A percentile compares a stretch with the other conserved stretches of the same genome.
Conservation (phyloP, 2,797 vertebrate species). For the Brachyalestes nurse region DNA sequence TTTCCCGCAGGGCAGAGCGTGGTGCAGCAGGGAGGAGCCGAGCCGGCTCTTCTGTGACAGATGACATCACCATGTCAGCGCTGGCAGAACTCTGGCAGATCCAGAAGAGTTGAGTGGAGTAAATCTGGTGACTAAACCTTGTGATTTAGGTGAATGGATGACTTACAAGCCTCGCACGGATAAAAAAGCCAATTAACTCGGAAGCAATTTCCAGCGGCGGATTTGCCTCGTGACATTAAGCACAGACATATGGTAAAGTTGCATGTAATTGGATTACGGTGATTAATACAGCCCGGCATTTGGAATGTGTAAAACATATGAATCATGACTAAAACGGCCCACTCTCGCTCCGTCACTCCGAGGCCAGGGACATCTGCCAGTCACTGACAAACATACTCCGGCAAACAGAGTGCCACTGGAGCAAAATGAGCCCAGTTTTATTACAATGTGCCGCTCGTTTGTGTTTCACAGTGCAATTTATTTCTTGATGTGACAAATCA, state of each 20-base stretch:
- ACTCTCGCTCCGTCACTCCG: constrained; percentile 3
- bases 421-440: background rate
- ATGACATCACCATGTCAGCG: constrained; percentile 31
- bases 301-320: constrained; percentile 68
- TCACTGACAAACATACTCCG: constrained; percentile 7
- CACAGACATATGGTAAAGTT: constrained; percentile 63
- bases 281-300: constrained; percentile 73
- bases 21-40: background rate
- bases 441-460: constrained; percentile 1
- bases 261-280: constrained; percentile 76
- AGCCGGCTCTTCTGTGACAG: constrained; percentile 4
- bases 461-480: constrained; percentile 5
- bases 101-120: constrained; percentile 25
- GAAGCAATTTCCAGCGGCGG: constrained; percentile 42
- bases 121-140: constrained; percentile 47
- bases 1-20: background rate
- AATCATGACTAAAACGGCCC: constrained; percentile 58
- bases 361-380: constrained; percentile 48
- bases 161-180: constrained; percentile 46
- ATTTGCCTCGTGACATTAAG: constrained; percentile 55
- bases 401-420: background rate
- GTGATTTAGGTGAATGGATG: constrained; percentile 51
- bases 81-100: background rate
- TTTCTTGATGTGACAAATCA: constrained; percentile 2
- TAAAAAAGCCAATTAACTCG: constrained; percentile 58